Conservation (phyloP, 1,140 invertebrate genomes). For the Dreissena polymorpha region DNA sequence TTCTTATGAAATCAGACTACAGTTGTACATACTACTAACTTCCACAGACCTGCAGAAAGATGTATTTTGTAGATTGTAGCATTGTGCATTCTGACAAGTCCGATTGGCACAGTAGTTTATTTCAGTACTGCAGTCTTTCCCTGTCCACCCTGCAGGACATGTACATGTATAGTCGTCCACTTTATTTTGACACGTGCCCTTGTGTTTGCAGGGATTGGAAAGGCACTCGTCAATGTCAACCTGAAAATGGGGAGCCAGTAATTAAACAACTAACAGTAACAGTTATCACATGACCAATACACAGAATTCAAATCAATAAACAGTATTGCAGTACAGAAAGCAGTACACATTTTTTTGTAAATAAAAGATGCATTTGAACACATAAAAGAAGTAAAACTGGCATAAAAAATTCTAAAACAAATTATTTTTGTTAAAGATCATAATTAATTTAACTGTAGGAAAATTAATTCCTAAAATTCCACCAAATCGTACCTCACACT, state of each 20-base stretch:
- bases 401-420: not conserved
- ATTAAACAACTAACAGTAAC: not conserved
- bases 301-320: not conserved
- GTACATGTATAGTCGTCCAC: constrained; percentile 86
- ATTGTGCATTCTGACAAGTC: constrained; percentile 6
- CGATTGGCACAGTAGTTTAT: constrained; percentile 61
- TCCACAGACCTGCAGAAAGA: constrained; percentile 26
- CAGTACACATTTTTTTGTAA: not conserved
- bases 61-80: constrained; percentile 2
- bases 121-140: constrained; percentile 91
- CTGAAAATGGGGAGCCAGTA: constrained; percentile 80
- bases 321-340: not conserved
- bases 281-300: not conserved
- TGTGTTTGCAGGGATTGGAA: constrained; percentile 67
- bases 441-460: too few relatives aligned
- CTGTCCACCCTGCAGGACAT: constrained; percentile 94
- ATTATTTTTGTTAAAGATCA: not conserved
- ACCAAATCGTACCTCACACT: constrained; percentile 23
- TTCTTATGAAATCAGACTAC: too few relatives aligned
- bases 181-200: constrained; percentile 84
- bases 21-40: too few relatives aligned
- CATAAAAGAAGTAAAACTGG: not conserved
- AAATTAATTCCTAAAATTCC: too few relatives aligned
- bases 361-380: not conserved
- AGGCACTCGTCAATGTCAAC: constrained; percentile 75